Evolutionary conservation across 2,888 invertebrate genomes (phyloP).

Genomic region (Euzophera pinguis): DNA sequence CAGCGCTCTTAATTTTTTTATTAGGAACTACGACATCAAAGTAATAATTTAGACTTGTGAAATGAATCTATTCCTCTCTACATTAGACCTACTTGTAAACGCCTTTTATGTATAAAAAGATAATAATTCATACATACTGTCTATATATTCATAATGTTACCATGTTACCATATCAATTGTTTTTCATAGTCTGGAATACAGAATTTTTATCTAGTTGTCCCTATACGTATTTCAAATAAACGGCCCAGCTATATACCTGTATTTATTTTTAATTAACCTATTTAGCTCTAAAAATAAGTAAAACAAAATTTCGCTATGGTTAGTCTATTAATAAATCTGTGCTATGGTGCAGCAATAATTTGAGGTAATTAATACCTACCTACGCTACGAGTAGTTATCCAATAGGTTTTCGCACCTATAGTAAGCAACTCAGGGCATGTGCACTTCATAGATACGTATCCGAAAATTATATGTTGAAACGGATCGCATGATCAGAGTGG

Average conservation of each 20-base stretch:
- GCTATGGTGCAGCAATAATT: too few species aligned
- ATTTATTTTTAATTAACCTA: too few species aligned
- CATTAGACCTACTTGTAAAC: slow-evolving; percentile 36
- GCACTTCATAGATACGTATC: too few species aligned
- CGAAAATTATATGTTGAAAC: too few species aligned
- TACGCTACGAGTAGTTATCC: too few species aligned
- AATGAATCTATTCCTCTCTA: slow-evolving; percentile 40
- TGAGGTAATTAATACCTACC: too few species aligned
- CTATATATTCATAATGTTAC: slow-evolving; percentile 58
- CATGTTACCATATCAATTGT: slow-evolving; percentile 74
- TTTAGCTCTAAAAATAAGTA: slow-evolving; percentile 18
- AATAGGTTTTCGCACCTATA: too few species aligned
- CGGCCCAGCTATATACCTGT: slow-evolving; percentile 53
- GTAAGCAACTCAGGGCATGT: too few species aligned
- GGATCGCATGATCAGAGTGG: too few species aligned
- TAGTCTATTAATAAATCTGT: too few species aligned
- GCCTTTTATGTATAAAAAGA: slow-evolving; percentile 33
- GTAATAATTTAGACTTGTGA: slow-evolving; percentile 37
- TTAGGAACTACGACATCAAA: slow-evolving; percentile 17
- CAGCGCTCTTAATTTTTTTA: background rate
- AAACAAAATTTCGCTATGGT: background rate
- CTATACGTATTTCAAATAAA: slow-evolving; percentile 68
- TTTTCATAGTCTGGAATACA: slow-evolving; percentile 69
- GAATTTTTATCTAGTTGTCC: slow-evolving; percentile 74
- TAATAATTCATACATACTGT: slow-evolving; percentile 45